Evolutionary conservation across 2,113 vertebrate genomes (phyloP), one percentile per base, ranked within the genome.

Genomic region (Halcyon senegalensis): DNA sequence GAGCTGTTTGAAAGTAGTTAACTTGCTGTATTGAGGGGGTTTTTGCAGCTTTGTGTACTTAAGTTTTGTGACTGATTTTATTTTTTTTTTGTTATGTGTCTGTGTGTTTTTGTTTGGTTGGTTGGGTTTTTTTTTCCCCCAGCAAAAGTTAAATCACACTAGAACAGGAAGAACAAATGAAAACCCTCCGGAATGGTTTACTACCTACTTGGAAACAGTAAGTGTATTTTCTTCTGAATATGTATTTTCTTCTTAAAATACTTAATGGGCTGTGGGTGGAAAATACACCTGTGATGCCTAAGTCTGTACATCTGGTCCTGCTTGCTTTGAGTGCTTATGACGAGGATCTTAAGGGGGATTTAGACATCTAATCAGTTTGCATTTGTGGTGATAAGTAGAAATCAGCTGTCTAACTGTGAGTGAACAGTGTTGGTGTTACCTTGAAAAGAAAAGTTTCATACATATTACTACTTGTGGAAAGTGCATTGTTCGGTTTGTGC

Each of bases 121-220:
- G 11, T 7, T 50, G 63, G 2, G 8, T 7, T 10, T 24, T 55
- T 25, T 56, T 27, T 37, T 16, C 15, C 3, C 14, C 18, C 86
- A 97, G 95, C 74, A 37, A 62, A 93, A 94, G 7, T 50, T 89
- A 48, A 89, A 73, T 86, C 60, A 27, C 9, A 28, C 30, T 59
- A 27, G 64, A 58, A 4, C 55, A 66, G 94, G 88, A 59, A 89
- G 92, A 53, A 73, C 75, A 79, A 96, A 92, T 83, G 98, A 99
- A 63, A 98, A 98, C 24, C 99, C 99, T 69, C 99, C 99, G 39
- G 98, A 98, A 75, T 99, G 99, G 99, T 99, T 99, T 86, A 98
- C 99, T 41, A 98, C 98, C 50, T 99, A 99, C 97, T 98, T 99
- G 98, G 99, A 99, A 95, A 99, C 98, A 93, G 99, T 99, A 96